Conservation (phyloP, 2,888 invertebrate species). For the Chorisops tibialis region DNA sequence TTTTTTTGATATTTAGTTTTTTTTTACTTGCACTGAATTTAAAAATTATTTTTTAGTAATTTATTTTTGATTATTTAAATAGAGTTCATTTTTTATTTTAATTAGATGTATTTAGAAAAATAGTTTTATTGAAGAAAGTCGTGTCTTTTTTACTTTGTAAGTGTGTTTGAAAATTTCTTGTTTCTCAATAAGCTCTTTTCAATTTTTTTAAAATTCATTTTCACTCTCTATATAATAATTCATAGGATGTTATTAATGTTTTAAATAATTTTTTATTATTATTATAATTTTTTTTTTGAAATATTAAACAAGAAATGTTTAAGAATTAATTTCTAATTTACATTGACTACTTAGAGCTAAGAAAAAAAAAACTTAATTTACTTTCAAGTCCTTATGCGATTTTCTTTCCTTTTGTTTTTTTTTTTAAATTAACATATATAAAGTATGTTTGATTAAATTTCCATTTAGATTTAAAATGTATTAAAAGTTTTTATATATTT, state of each 20-base stretch:
- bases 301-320: background rate
- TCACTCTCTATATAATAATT: background rate
- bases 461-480: background rate
- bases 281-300: too few species aligned
- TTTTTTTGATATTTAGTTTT: too few species aligned
- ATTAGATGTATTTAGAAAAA: slow-evolving; percentile 13
- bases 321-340: background rate
- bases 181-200: background rate
- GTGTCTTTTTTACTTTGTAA: slow-evolving; percentile 8
- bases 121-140: slow-evolving; percentile 10
- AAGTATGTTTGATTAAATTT: background rate
- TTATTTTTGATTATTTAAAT: background rate
- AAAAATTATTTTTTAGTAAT: background rate
- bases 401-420: background rate
- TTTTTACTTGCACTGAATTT: background rate
- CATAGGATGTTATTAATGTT: too few species aligned
- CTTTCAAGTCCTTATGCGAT: slow-evolving; percentile 25
- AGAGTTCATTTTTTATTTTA: background rate
- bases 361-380: background rate
- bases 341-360: slow-evolving; percentile 15
- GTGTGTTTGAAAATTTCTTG: background rate
- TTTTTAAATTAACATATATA: background rate
- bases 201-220: background rate
- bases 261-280: too few species aligned
- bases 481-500: background rate